A percentile compares a stretch with the other conserved stretches of the same genome.
These are phyloP conservation scores for Seriola aureovittata DNA, from an alignment of 2,113 vertebrate species.

Conservation along the genomic window DNA sequence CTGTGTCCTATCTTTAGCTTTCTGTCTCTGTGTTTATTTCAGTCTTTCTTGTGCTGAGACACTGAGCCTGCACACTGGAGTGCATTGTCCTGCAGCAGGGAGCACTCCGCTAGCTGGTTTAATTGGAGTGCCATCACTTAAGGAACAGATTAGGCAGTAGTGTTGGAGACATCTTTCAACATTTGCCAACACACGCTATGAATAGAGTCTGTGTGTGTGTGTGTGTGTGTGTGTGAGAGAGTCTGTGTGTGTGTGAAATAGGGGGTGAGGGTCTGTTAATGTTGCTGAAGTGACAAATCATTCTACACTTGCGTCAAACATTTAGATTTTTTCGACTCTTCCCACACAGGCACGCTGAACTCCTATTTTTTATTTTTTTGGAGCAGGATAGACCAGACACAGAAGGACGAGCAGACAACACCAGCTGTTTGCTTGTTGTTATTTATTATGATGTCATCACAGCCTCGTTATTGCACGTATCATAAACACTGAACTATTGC, in stretches of 20 bases:
- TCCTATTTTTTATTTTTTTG: not conserved
- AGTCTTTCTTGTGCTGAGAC: not conserved
- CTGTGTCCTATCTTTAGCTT: not conserved
- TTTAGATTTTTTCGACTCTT: slow-evolving; percentile 29
- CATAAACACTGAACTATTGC: slow-evolving; percentile 72
- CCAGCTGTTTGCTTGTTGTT: slow-evolving; percentile 61
- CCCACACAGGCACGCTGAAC: not conserved
- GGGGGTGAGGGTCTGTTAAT: slow-evolving; percentile 36
- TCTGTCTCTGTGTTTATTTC: not conserved
- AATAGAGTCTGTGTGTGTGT: slow-evolving; percentile 61
- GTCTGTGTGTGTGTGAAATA: slow-evolving; percentile 29
- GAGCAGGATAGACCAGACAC: slow-evolving; percentile 16
- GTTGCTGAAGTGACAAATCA: slow-evolving; percentile 36
- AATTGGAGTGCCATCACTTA: slow-evolving; percentile 77
- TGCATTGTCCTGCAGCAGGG: slow-evolving; percentile 52
- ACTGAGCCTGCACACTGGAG: slow-evolving; percentile 36
- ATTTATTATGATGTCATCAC: slow-evolving; percentile 78
- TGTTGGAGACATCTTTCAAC: slow-evolving; percentile 69
- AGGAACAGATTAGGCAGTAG: slow-evolving; percentile 73
- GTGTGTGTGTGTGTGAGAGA: slow-evolving; percentile 30
- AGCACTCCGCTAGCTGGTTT: slow-evolving; percentile 64
- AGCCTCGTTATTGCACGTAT: slow-evolving; percentile 78
- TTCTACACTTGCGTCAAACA: slow-evolving; percentile 1
- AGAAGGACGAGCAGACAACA: slow-evolving; percentile 57
- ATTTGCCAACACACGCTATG: slow-evolving; percentile 67